phyloP scores from a whole-genome alignment of 2,888 invertebrate species.

The Conus canariensis region DNA sequence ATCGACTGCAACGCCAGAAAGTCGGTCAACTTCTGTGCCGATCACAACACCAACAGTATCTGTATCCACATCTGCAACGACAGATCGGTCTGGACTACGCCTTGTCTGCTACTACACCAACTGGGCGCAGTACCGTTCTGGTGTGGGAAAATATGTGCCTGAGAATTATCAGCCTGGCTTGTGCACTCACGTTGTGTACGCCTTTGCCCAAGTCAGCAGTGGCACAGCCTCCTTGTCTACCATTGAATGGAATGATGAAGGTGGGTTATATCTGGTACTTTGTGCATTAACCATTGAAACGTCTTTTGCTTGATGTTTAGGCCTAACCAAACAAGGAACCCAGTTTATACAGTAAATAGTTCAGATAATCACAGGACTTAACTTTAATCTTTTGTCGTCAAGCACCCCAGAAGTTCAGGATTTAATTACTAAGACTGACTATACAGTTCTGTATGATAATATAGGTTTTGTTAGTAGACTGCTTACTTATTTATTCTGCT shows the following conservation, averaged over 20 bases:
- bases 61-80: background rate
- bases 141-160: background rate
- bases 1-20: background rate
- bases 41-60: background rate
- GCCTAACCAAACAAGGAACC: too few species aligned
- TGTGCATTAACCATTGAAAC: too few species aligned
- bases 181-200: conserved; percentile 40
- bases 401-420: too few species aligned
- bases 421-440: too few species aligned
- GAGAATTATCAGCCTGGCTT: conserved; percentile 19
- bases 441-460: too few species aligned
- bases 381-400: too few species aligned
- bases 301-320: too few species aligned
- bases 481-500: too few species aligned
- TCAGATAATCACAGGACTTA: too few species aligned
- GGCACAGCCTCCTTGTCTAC: background rate
- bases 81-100: background rate
- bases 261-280: background rate
- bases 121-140: conserved; percentile 33
- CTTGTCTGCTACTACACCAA: conserved; percentile 41
- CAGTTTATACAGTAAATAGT: too few species aligned
- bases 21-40: background rate
- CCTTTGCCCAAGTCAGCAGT: conserved; percentile 23
- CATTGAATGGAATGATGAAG: conserved; percentile 22
- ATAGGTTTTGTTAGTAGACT: too few species aligned